These are phyloP conservation scores for Amphipoea lucens DNA, from an alignment of 2,888 invertebrate species.

Conservation along the genomic window DNA sequence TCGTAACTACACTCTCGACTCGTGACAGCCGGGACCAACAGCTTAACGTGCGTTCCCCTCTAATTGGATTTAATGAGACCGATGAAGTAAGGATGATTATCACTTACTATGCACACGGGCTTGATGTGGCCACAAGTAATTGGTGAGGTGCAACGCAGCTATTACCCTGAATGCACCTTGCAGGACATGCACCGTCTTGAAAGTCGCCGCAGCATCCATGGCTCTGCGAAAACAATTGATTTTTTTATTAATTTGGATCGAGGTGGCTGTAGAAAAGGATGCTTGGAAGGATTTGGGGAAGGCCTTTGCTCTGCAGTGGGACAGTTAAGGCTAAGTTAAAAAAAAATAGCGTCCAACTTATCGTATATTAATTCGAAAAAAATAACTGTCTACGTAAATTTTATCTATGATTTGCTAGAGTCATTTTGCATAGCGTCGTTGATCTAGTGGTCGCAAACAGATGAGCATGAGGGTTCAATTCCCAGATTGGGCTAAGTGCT, in stretches of 20 bases:
- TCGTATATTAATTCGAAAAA: neutral
- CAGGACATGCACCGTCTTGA: slow-evolving; percentile 40
- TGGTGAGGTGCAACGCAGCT: slow-evolving; percentile 44
- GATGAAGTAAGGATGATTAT: neutral
- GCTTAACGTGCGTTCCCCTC: too few relatives aligned
- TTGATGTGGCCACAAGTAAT: slow-evolving; percentile 59
- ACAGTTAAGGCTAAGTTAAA: too few relatives aligned
- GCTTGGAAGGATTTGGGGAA: too few relatives aligned
- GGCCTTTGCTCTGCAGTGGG: neutral
- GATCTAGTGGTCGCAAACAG: neutral
- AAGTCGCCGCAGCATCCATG: slow-evolving; percentile 48
- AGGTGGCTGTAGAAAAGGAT: too few relatives aligned
- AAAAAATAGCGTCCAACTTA: neutral
- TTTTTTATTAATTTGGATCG: too few relatives aligned
- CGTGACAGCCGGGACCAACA: too few relatives aligned
- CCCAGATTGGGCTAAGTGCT: neutral
- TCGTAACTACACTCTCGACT: too few relatives aligned
- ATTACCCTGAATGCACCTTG: slow-evolving; percentile 54
- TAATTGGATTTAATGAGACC: neutral
- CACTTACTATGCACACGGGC: slow-evolving; percentile 50
- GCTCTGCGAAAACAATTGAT: slow-evolving; percentile 7
- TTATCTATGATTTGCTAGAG: neutral
- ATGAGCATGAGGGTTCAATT: neutral
- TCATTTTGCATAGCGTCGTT: neutral
- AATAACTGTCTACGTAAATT: neutral